Conservation (phyloP, 2,888 invertebrate genomes). For the Chloroclysta siterata region DNA sequence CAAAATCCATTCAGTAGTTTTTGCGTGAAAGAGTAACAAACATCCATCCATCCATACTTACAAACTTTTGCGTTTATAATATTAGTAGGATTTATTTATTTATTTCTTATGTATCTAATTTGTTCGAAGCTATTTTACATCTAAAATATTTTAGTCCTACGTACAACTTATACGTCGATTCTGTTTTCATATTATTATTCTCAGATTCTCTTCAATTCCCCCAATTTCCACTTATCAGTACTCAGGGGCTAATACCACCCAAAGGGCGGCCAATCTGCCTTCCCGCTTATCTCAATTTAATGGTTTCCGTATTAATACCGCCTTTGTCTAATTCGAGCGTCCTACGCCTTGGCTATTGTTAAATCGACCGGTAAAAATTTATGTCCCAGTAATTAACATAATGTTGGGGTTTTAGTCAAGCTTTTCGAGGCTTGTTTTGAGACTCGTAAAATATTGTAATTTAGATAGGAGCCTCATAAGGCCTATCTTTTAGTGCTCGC, state of each 20-base stretch:
- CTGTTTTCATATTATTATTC: slow-evolving; percentile 50
- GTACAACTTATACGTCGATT: not conserved
- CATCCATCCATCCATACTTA: too few species aligned
- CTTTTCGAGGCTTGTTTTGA: slow-evolving; percentile 33
- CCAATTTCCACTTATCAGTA: slow-evolving; percentile 79
- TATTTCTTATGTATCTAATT: too few species aligned
- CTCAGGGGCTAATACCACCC: slow-evolving; percentile 80
- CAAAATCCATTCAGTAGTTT: too few species aligned
- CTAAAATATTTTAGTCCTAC: not conserved
- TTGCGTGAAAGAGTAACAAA: too few species aligned
- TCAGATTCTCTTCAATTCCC: slow-evolving; percentile 65
- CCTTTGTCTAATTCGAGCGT: slow-evolving; percentile 82
- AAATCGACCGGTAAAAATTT: slow-evolving; percentile 78
- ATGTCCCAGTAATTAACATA: slow-evolving; percentile 50
- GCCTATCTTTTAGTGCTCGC: slow-evolving; percentile 33
- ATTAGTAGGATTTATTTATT: too few species aligned
- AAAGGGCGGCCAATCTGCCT: slow-evolving; percentile 82
- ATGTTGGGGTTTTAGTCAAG: slow-evolving; percentile 38
- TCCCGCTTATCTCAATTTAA: slow-evolving; percentile 80
- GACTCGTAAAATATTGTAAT: slow-evolving; percentile 38
- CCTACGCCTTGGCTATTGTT: slow-evolving; percentile 68
- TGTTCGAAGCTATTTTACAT: not conserved
- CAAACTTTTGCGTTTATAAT: too few species aligned
- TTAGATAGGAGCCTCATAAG: slow-evolving; percentile 29
- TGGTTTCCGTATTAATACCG: slow-evolving; percentile 83